Evolutionary conservation across 2,888 invertebrate species (phyloP).

Genomic region (Invenusta paracnida): DNA sequence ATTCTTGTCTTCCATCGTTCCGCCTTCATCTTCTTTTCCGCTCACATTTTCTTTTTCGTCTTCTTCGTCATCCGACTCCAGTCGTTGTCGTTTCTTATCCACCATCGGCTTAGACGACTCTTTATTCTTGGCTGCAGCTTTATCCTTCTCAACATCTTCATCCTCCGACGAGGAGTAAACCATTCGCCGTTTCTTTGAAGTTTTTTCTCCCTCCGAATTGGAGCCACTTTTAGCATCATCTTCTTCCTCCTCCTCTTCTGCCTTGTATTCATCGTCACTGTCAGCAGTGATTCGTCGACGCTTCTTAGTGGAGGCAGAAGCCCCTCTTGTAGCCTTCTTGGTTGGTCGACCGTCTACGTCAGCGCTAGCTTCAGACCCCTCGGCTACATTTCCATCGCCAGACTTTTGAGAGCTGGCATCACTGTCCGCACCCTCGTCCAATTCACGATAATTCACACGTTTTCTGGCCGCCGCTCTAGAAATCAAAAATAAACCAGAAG

Average conservation of each 20-base stretch:
- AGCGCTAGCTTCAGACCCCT: neutral
- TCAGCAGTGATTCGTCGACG: neutral
- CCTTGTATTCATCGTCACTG: slow-evolving; percentile 12
- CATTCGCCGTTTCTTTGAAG: neutral
- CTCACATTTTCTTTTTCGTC: neutral
- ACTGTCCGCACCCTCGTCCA: neutral
- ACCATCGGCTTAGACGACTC: too few relatives aligned
- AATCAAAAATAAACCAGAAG: too few relatives aligned
- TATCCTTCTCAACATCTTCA: neutral
- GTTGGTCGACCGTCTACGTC: neutral
- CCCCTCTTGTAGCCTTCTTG: neutral
- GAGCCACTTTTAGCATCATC: neutral
- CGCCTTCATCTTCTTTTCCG: too few relatives aligned
- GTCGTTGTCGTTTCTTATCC: neutral
- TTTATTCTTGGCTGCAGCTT: neutral
- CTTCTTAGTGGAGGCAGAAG: neutral
- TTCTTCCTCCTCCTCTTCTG: neutral
- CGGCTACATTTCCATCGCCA: too few relatives aligned
- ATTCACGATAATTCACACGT: neutral
- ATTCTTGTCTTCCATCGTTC: too few relatives aligned
- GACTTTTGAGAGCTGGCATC: neutral
- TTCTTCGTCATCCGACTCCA: neutral
- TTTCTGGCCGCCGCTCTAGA: slow-evolving; percentile 8
- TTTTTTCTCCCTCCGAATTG: neutral
- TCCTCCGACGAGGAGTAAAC: slow-evolving; percentile 1